Evolutionary conservation across 2,113 vertebrate genomes (phyloP), one percentile per base, ranked within the genome.

Genomic region (Paradisaea rubra): DNA sequence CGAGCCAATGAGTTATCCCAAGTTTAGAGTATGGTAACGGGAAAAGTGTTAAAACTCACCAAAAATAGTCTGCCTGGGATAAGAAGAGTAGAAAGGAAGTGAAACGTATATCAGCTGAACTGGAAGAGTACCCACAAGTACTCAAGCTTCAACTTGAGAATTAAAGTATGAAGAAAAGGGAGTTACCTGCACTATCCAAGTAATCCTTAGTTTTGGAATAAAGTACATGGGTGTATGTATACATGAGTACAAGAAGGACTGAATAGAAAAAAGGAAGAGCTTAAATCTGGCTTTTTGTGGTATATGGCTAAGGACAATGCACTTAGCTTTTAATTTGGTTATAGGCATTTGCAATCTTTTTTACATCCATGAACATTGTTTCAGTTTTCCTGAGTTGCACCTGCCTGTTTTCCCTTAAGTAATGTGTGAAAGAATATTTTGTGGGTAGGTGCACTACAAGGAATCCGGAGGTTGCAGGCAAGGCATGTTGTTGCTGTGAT

Each of bases 1-100:
- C 11, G 13, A 95, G 76, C 89, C 91, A 87, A 82, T 45, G 63
- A 82, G 81, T 69, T 94, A 86, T 50, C 59, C 50, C 24, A 91
- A 79, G 63, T 93, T 49, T 54, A 47, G 74, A 35, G 63, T 82
- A 88, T 50, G 81, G 35, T 49, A 35, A 72, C 47, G 23, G 54
- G 33, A 60, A 35, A 91, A 88, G 72, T 53, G 52, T 66, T 86
- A 90, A 87, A 80, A 50, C 54, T 88, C 21, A 47, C 54, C 11
- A 54, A 73, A 89, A 80, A 53, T 14, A 54, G 39, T 69, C 45
- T 89, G 73, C 50, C 37, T 54, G 30, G 30, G 50, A 61, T 27
- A 82, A 56, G 14, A 68, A 68, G 64, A 72, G 42, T 21, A 59
- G 63, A 72, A 94, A 77, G 27, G 13, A 89, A 76, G 10, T 50